These are phyloP conservation scores for Bedellia somnulentella DNA, from an alignment of 2,888 invertebrate species.

Conservation along the genomic window DNA sequence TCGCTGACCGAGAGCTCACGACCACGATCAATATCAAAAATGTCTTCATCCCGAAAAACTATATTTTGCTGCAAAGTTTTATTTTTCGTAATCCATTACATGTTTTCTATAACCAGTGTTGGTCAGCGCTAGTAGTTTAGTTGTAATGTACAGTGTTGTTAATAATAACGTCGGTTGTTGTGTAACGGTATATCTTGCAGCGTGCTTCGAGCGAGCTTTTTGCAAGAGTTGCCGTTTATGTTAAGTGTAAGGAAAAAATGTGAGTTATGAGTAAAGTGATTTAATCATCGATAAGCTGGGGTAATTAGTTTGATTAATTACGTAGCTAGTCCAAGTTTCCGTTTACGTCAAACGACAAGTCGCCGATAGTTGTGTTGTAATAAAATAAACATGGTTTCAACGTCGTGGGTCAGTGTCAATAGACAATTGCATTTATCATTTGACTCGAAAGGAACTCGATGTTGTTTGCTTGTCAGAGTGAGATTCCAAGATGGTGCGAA, in stretches of 20 bases:
- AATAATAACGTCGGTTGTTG: neutral
- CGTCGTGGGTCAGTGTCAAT: constrained; percentile 4
- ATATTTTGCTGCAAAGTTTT: constrained; percentile 16
- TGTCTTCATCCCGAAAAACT: constrained; percentile 20
- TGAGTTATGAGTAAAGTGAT: too few relatives aligned
- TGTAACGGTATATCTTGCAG: too few relatives aligned
- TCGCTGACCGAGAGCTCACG: constrained; percentile 48
- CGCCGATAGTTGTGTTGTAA: neutral
- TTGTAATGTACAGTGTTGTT: neutral
- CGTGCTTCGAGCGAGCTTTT: too few relatives aligned
- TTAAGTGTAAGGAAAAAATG: too few relatives aligned
- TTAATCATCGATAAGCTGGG: neutral
- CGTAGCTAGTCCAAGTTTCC: neutral
- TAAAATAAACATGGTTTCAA: neutral
- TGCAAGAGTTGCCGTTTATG: too few relatives aligned
- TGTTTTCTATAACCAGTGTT: constrained; percentile 13
- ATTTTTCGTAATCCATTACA: constrained; percentile 23
- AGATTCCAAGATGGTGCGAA: too few relatives aligned
- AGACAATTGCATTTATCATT: too few relatives aligned
- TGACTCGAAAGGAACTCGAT: too few relatives aligned
- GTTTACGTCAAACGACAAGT: constrained; percentile 1
- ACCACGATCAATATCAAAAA: constrained; percentile 47
- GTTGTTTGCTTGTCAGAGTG: too few relatives aligned
- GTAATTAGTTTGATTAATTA: constrained; percentile 2
- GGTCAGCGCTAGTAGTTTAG: neutral